Percentiles rank a stretch among this genome's conserved stretches.
Evolutionary conservation across 1,140 invertebrate genomes (phyloP).

Genomic region (Micrasema longulum): DNA sequence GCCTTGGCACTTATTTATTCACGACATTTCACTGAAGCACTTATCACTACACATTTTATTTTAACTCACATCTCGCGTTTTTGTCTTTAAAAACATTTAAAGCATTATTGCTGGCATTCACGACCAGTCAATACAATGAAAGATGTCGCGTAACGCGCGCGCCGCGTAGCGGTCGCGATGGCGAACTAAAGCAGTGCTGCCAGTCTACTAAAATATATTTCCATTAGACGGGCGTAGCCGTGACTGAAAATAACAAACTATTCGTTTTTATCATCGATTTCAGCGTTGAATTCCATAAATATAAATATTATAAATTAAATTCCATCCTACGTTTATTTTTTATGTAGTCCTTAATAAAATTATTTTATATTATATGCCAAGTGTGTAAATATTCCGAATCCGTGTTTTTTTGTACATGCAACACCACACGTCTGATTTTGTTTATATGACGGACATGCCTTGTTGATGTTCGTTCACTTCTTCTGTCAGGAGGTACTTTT

Average conservation of each 20-base stretch:
- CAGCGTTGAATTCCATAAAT: no score
- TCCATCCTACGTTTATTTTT: no score
- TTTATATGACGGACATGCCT: constrained; percentile 50
- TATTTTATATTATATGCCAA: background rate
- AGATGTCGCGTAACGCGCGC: constrained; percentile 69
- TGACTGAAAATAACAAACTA: background rate
- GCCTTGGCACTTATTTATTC: constrained; percentile 60
- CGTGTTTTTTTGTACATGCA: constrained; percentile 8
- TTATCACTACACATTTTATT: constrained; percentile 65
- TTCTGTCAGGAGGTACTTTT: constrained; percentile 15
- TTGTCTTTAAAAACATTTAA: constrained; percentile 70
- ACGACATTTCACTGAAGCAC: constrained; percentile 66
- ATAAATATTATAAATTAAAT: no score
- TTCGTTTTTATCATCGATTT: no score
- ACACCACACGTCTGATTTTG: constrained; percentile 42
- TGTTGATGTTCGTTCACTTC: constrained; percentile 47
- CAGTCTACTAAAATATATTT: constrained; percentile 62
- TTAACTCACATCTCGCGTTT: constrained; percentile 68
- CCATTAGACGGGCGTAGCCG: constrained; percentile 65
- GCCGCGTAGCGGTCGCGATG: constrained; percentile 67
- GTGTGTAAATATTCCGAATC: background rate
- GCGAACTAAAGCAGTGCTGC: constrained; percentile 65
- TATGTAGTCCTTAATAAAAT: no score
- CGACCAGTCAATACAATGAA: constrained; percentile 75
- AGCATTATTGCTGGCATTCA: constrained; percentile 67